These are phyloP conservation scores for Anguilla rostrata DNA, from an alignment of 2,113 vertebrate genomes.

Conservation along the genomic window DNA sequence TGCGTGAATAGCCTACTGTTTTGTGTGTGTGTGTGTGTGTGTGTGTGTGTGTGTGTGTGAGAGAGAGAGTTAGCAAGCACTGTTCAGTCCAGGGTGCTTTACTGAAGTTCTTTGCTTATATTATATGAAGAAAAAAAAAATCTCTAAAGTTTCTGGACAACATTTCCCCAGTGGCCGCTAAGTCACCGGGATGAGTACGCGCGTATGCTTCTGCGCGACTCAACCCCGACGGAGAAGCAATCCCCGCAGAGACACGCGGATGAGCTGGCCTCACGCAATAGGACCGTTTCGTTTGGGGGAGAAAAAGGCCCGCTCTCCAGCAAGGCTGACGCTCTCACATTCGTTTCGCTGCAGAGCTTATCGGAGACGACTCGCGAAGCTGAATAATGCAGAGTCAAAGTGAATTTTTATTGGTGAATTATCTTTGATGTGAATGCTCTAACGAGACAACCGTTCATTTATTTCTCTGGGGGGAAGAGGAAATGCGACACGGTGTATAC, in stretches of 20 bases:
- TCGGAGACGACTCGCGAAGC: conserved; percentile 27
- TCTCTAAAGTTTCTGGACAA: background rate
- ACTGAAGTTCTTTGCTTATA: background rate
- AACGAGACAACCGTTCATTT: conserved; percentile 32
- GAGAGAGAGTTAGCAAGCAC: background rate
- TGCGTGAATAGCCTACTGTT: conserved; percentile 9
- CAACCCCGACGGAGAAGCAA: background rate
- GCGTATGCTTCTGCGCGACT: background rate
- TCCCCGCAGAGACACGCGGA: background rate
- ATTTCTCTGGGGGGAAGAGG: conserved; percentile 28
- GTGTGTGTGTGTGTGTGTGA: background rate
- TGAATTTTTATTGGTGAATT: conserved; percentile 37
- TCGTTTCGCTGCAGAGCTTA: background rate
- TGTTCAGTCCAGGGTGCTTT: background rate
- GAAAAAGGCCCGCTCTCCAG: background rate
- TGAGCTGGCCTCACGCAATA: background rate
- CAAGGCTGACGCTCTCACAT: background rate
- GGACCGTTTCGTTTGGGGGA: background rate
- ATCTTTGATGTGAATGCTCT: conserved; percentile 39
- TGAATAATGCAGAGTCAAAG: conserved; percentile 40
- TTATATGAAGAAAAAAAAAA: background rate
- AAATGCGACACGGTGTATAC: background rate
- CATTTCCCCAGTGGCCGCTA: background rate
- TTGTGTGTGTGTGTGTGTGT: conserved; percentile 9
- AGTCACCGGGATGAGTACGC: background rate